These are phyloP conservation scores for Danio aesculapii DNA, from an alignment of 2,797 vertebrate species.

Conservation along the genomic window DNA sequence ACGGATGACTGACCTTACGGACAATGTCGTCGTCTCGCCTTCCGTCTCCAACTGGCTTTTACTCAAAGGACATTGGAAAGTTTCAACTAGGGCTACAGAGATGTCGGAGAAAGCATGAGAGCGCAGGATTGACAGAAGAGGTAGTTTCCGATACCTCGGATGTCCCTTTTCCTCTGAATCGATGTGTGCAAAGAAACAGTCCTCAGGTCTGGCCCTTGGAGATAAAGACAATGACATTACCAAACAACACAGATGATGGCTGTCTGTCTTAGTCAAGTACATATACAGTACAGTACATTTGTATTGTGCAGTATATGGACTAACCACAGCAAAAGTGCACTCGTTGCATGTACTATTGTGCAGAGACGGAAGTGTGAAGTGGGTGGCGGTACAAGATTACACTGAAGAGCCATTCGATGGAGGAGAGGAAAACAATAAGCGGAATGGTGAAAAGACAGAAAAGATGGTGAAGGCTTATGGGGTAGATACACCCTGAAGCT, in stretches of 20 bases:
- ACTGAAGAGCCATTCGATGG: slow-evolving; percentile 62
- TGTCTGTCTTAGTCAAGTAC: slow-evolving; percentile 29
- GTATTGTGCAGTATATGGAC: slow-evolving; percentile 58
- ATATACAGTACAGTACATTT: slow-evolving; percentile 18
- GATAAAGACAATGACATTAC: slow-evolving; percentile 70
- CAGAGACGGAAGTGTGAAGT: slow-evolving; percentile 69
- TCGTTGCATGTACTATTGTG: slow-evolving; percentile 61
- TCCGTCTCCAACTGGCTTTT: slow-evolving; percentile 37
- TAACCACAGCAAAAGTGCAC: slow-evolving; percentile 27
- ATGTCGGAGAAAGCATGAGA: slow-evolving; percentile 23
- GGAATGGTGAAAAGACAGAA: slow-evolving; percentile 23
- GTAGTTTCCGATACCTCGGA: slow-evolving; percentile 23
- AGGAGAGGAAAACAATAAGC: slow-evolving; percentile 34
- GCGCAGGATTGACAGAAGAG: slow-evolving; percentile 28
- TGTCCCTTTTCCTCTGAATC: slow-evolving; percentile 42
- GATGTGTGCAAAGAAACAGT: slow-evolving; percentile 43
- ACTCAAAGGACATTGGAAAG: slow-evolving; percentile 27
- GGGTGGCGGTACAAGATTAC: slow-evolving; percentile 69
- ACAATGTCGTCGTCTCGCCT: slow-evolving; percentile 41
- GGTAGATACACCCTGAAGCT: slow-evolving; percentile 36
- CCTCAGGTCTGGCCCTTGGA: slow-evolving; percentile 62
- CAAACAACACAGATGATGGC: slow-evolving; percentile 46
- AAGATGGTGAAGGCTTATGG: slow-evolving; percentile 16
- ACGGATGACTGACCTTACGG: slow-evolving; percentile 44
- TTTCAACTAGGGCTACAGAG: slow-evolving; percentile 25